Evolutionary conservation across 2,113 vertebrate species (phyloP), one percentile per base, ranked within the genome.

Genomic region (Typhlomys cinereus): DNA sequence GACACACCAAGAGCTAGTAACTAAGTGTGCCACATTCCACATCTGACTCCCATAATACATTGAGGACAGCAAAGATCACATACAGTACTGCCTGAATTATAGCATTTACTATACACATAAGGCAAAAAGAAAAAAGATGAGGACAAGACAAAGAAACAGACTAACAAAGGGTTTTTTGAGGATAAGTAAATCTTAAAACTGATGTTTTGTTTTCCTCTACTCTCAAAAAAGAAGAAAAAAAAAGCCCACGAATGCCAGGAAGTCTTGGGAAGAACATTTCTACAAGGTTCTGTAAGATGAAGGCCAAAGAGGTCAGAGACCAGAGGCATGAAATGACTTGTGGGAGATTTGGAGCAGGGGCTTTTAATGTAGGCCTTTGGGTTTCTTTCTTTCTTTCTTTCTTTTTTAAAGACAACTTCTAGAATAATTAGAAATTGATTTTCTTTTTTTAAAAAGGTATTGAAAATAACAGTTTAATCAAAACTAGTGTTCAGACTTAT

Each of bases 361-460:
- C 21, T 59, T 87, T 79, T 23, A 73, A 82, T 34, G 39, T 7
- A 78, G 46, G 17, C 34, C 61, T 62, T 23, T 81, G 20, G 29
- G 21, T 75, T 27, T n/a, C 81, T n/a, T n/a, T n/a, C n/a, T n/a
- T n/a, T n/a, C n/a, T n/a, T n/a, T n/a, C n/a, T n/a, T n/a, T n/a
- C n/a, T n/a, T n/a, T n/a, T n/a, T n/a, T n/a, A n/a, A 83, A 89
- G 50, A 61, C 36, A 61, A 85, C 13, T 69, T 94, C 27, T 36
- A 79, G 44, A 74, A 85, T 57, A 90, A 95, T 64, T 48, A 57
- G 69, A 75, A 59, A 79, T 41, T 61, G 57, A 78, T 39, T 94
- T 91, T 57, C 36, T 94, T 89, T 94, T 89, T 80, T 84, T 83
- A 76, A 57, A 14, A 86, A 76, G 75, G 57, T 39, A 71, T 67